These are phyloP conservation scores for Acanthosepion lycidas DNA, from an alignment of 2,888 invertebrate genomes.

Conservation along the genomic window DNA sequence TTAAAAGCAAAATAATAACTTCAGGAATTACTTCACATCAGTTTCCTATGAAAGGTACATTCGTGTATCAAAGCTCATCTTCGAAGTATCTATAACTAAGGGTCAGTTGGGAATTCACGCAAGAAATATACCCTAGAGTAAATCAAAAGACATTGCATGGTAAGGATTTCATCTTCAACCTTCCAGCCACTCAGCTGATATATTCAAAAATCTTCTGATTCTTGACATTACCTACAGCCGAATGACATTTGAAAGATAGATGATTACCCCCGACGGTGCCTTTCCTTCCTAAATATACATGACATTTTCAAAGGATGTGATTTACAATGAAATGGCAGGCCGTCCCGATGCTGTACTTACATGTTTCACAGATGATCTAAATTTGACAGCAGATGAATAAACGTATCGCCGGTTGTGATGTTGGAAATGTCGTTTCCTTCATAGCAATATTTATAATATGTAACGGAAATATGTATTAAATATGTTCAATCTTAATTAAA, in stretches of 20 bases:
- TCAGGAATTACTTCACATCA: background rate
- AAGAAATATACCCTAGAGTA: background rate
- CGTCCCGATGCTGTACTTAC: background rate
- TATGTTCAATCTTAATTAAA: too few species aligned
- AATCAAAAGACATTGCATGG: background rate
- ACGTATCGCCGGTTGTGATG: background rate
- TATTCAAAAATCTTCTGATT: background rate
- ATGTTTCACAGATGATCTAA: background rate
- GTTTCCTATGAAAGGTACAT: background rate
- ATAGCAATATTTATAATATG: too few species aligned
- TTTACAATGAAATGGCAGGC: background rate
- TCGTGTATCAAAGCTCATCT: background rate
- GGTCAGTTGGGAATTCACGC: background rate
- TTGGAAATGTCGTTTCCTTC: background rate
- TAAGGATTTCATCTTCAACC: background rate
- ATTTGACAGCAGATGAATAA: background rate
- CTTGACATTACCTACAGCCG: background rate
- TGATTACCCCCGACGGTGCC: background rate
- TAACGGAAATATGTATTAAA: too few species aligned
- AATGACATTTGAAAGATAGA: background rate
- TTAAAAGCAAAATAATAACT: background rate
- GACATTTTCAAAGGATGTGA: background rate
- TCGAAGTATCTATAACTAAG: background rate
- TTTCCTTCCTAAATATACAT: background rate
- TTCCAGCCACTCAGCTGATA: background rate